Evolutionary conservation across 2,888 invertebrate species (phyloP).

Genomic region (Orthonychiurus folsomi): DNA sequence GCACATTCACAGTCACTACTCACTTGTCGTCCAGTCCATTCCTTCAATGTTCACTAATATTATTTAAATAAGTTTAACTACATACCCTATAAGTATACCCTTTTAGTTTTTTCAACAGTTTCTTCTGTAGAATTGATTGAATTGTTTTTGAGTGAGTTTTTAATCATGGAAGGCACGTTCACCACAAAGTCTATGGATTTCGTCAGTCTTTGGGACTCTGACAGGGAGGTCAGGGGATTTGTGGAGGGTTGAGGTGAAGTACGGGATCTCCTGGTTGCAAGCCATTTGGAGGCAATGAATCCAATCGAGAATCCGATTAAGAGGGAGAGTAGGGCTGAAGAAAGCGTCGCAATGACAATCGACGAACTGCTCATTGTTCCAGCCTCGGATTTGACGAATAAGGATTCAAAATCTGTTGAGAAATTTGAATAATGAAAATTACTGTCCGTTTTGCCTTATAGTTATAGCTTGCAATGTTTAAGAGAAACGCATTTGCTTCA

Average conservation of each 20-base stretch:
- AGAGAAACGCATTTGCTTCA: not conserved
- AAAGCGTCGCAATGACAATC: conserved; percentile 33
- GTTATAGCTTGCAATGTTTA: not conserved
- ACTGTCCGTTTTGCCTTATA: too few relatives aligned
- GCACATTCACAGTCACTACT: too few relatives aligned
- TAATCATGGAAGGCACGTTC: conserved; percentile 32
- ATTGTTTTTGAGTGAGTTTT: conserved; percentile 35
- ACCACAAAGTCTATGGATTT: conserved; percentile 38
- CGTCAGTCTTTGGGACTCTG: conserved; percentile 38
- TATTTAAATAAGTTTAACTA: too few relatives aligned
- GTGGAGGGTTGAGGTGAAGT: conserved; percentile 19
- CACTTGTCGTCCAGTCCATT: too few relatives aligned
- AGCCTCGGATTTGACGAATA: conserved; percentile 20
- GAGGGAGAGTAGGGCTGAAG: conserved; percentile 32
- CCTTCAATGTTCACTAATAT: too few relatives aligned
- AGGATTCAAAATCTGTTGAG: conserved; percentile 29
- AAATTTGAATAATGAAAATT: too few relatives aligned
- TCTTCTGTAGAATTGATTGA: conserved; percentile 17
- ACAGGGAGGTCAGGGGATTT: conserved; percentile 32
- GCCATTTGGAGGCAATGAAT: conserved; percentile 29
- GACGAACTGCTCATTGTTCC: conserved; percentile 29
- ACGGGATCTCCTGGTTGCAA: conserved; percentile 23
- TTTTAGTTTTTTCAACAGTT: conserved; percentile 38
- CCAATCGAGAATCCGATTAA: conserved; percentile 35
- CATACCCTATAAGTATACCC: conserved; percentile 38